These are phyloP conservation scores for Platichthys flesus DNA, from an alignment of 2,113 vertebrate genomes.

Conservation along the genomic window DNA sequence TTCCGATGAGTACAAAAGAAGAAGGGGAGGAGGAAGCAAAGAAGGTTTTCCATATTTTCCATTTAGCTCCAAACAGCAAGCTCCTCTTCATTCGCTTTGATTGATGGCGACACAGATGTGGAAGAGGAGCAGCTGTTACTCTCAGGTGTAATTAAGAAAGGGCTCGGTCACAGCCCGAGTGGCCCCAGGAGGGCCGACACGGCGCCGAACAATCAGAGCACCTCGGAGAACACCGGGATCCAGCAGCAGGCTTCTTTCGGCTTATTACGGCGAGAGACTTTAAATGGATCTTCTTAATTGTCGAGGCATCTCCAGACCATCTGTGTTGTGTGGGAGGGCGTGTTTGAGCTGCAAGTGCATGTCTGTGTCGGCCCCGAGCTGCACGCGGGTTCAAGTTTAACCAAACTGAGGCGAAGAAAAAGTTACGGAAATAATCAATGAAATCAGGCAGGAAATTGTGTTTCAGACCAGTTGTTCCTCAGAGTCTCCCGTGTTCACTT, in stretches of 20 bases:
- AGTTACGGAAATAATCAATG: constrained; percentile 49
- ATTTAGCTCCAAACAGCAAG: neutral
- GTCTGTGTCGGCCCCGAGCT: constrained; percentile 5
- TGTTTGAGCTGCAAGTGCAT: constrained; percentile 32
- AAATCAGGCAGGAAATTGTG: constrained; percentile 62
- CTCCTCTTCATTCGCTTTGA: constrained; percentile 21
- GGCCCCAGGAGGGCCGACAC: constrained; percentile 23
- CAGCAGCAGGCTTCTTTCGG: constrained; percentile 53
- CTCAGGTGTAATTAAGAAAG: constrained; percentile 72
- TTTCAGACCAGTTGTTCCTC: constrained; percentile 41
- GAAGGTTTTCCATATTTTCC: too few species aligned
- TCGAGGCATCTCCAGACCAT: constrained; percentile 63
- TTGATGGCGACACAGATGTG: constrained; percentile 62
- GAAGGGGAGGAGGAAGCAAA: too few species aligned
- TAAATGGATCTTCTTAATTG: constrained; percentile 65
- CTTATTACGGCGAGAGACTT: constrained; percentile 59
- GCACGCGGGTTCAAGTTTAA: constrained; percentile 10
- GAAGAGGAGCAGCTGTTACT: constrained; percentile 68
- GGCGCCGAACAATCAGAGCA: constrained; percentile 33
- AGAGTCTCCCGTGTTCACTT: constrained; percentile 4
- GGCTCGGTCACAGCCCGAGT: constrained; percentile 54
- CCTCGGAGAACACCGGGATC: constrained; percentile 47
- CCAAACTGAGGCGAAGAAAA: constrained; percentile 32
- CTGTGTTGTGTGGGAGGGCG: constrained; percentile 58
- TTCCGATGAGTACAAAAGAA: too few species aligned